Conservation (phyloP, 1,140 invertebrate species). For the Glossosoma conforme region DNA sequence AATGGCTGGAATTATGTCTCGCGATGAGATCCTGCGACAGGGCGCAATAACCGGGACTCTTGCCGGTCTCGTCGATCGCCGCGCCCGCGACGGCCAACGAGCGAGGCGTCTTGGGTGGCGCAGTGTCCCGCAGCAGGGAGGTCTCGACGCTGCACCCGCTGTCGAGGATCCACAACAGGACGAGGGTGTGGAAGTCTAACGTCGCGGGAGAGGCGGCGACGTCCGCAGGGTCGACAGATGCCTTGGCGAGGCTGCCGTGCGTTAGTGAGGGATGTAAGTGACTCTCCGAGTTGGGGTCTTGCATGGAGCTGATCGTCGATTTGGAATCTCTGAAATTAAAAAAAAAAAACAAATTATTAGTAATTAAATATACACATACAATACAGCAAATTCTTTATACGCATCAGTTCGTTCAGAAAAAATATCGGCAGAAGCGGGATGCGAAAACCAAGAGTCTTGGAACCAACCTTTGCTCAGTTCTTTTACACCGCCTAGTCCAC, state of each 20-base stretch:
- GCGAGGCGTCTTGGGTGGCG: too few species aligned
- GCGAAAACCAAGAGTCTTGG: too few species aligned
- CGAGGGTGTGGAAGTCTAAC: conserved; percentile 58
- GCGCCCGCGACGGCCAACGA: too few species aligned
- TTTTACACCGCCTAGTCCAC: too few species aligned
- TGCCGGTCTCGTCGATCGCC: too few species aligned
- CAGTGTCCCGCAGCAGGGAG: conserved; percentile 58
- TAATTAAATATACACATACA: too few species aligned
- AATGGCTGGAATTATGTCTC: conserved; percentile 5
- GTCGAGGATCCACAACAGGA: conserved; percentile 62
- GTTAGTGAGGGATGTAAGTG: conserved; percentile 2
- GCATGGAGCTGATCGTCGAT: conserved; percentile 12
- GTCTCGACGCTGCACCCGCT: conserved; percentile 61
- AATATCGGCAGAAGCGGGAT: too few species aligned
- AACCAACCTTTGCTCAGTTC: too few species aligned
- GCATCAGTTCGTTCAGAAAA: too few species aligned
- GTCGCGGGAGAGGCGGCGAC: conserved; percentile 9
- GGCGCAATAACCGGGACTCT: too few species aligned
- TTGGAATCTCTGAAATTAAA: conserved; percentile 22
- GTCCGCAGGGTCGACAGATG: neutral
- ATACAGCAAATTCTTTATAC: too few species aligned
- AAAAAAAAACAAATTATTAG: neutral
- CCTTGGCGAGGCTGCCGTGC: neutral
- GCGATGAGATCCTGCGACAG: too few species aligned
- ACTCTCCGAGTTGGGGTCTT: conserved; percentile 3